Base-by-base conservation (phyloP, 2,797 vertebrate genomes). In the Astyanax mexicanus region DNA sequence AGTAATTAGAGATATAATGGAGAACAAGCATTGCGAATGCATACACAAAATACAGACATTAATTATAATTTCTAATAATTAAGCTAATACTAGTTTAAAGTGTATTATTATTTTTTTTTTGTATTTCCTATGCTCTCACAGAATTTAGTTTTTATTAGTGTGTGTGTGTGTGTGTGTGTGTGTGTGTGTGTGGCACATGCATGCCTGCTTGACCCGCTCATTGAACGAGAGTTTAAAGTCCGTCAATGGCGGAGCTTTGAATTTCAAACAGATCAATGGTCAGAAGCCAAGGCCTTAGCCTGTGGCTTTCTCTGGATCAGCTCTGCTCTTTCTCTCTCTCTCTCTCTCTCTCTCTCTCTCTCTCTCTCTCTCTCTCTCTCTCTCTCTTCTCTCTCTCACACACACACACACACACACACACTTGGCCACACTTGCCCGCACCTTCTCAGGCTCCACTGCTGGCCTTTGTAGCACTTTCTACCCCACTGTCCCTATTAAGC, bases 191-290 rank as follows among this genome's bases (percentile, higher is more conserved):
- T 57, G 8, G 27, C 42, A 62, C 77, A 70, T 78, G 69, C 54
- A 58, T 19, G 44, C 52, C 67, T 57, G 54, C 49, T 44, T 55
- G 8, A 79, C 57, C 75, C 35, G 51, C 60, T 72, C 69, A 71
- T 75, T 58, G 40, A 75, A 77, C 61, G 15, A 25, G 67, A 81
- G 75, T 74, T 82, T 73, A 64, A 51, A 79, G 75, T 75, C 79
- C 75, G 88, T 91, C 87, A 77, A 89, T 89, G 82, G 78, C 81
- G 76, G 75, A 85, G 89, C 88, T 91, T 87, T 87, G 84, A 89
- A 83, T 92, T 91, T 91, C 83, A 89, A 91, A 89, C 89, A 91
- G 91, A 92, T 93, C 91, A 89, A 92, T 91, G 90, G 71, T 76
- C 66, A 85, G 85, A 81, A 85, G 87, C 74, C 78, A 80, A 84